These are phyloP conservation scores for Erpornis zantholeuca DNA, from an alignment of 2,113 vertebrate species.

Conservation along the genomic window DNA sequence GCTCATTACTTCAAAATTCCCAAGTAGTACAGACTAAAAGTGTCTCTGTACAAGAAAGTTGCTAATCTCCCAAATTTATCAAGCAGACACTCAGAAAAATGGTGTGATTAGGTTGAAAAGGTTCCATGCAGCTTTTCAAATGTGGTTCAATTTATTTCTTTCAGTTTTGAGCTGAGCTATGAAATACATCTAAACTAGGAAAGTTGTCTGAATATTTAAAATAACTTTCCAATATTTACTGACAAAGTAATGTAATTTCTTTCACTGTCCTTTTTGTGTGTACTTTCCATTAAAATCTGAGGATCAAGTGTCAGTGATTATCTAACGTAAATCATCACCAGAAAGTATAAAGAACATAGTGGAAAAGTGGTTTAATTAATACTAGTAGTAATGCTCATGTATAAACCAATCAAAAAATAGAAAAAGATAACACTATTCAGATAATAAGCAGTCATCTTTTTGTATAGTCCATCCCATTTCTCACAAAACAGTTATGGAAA, in stretches of 20 bases:
- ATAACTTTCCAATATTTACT: neutral
- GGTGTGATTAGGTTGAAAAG: neutral
- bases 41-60: neutral
- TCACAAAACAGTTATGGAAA: neutral
- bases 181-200: neutral
- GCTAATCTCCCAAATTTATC: neutral
- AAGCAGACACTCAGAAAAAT: neutral
- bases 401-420: neutral
- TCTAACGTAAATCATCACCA: neutral
- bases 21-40: neutral
- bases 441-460: neutral
- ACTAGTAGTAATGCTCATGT: neutral
- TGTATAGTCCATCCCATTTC: neutral
- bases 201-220: neutral
- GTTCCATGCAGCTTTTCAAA: neutral
- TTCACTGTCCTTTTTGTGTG: neutral
- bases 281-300: neutral
- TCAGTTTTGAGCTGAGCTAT: neutral
- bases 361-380: neutral
- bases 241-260: neutral
- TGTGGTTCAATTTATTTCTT: neutral
- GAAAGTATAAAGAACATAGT: neutral
- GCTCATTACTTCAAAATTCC: neutral
- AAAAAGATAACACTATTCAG: neutral
- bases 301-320: neutral